Base-by-base conservation (phyloP, 2,113 vertebrate genomes). In the Sinocyclocheilus grahami region DNA sequence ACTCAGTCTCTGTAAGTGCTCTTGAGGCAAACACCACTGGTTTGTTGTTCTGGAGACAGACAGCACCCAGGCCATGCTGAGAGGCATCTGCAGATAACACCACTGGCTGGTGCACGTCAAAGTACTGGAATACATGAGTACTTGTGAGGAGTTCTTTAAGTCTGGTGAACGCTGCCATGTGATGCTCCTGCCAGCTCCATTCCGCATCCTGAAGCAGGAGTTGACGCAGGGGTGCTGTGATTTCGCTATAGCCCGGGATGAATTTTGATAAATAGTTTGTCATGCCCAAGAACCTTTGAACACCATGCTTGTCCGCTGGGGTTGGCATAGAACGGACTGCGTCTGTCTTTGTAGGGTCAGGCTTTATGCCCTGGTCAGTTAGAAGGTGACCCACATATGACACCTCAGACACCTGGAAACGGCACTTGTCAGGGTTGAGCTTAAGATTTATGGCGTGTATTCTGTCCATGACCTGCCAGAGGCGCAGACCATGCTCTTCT, bases 111-210 rank as follows among this genome's bases (percentile, higher is more conserved):
- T 63, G 72, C n/a, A 84, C 27, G 5, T 83, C 14, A 10, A 86
- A 79, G 30, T 88, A 83, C 53, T 86, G 79, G 24, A 86, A 51
- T 10, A 83, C 27, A 42, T 81, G 76, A 8, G 84, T 51, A 48
- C 75, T 75, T 20, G 51, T 72, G 5, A 84, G 10, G 1, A 84
- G 20, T 10, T 22, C 22, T 62, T n/a, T 62, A 62, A 62, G 60
- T 62, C 60, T 62, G 60, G 22, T 62, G 60, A 62, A 62, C 3
- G 20, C 60, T 62, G 22, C 22, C 60, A 62, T 62, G 22, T n/a
- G 60, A 22, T 62, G 60, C 60, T 62, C 60, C 60, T n/a, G 60
- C 60, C 60, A 62, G 60, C 60, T n/a, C 22, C 22, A 62, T n/a
- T 62, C 60, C 0, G 1, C 60, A 11, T 62, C 22, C 67, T 71